Evolutionary conservation across 2,888 invertebrate species (phyloP), one percentile per base, ranked within the genome.

Genomic region (Stenolophus ochropezus): DNA sequence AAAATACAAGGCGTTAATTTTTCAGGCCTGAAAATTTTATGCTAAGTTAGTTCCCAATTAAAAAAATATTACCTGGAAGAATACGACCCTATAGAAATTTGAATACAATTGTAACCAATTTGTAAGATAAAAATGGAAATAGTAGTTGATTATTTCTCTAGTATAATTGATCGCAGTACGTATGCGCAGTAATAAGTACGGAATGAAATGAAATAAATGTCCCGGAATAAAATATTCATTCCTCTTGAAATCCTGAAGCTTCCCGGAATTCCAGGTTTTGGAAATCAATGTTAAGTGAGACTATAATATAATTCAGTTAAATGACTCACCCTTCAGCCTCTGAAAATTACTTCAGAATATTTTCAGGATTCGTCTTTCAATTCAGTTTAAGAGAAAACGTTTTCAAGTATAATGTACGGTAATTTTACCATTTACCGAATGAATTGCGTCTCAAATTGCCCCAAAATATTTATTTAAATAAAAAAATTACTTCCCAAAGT

Each of bases 201-300:
- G 6, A 42, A 42, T 42, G 6, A 42, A 42, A 42, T 42, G 33
- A 42, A 42, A 33, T 33, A 33, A 33, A 42, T 42, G 33, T 42
- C 33, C 11, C 11, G n/a, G 16, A 51, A 51, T 51, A 51, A 51
- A 51, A 51, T 51, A 16, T 51, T 42, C 33, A 51, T n/a, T n/a
- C 51, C 14, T 14, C 51, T n/a, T 51, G 51, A 16, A 51, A 51
- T 3, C 11, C 8, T 8, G 33, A 33, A 3, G 5, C 33, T 42
- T 42, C 11, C 33, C 6, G 33, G 33, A 42, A 4, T 56, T 56
- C 11, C 56, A 56, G 56, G 56, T 56, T 56, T 49, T 56, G 20
- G 56, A 56, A 56, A 56, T 56, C 56, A 20, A 56, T 56, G 56
- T 56, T 56, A 56, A 56, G 20, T 56, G 56, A 20, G 56, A 56